A percentile compares a stretch with the other conserved stretches of the same genome.
phyloP scores from a whole-genome alignment of 2,797 vertebrate species.

The Lindbergichthys nudifrons region DNA sequence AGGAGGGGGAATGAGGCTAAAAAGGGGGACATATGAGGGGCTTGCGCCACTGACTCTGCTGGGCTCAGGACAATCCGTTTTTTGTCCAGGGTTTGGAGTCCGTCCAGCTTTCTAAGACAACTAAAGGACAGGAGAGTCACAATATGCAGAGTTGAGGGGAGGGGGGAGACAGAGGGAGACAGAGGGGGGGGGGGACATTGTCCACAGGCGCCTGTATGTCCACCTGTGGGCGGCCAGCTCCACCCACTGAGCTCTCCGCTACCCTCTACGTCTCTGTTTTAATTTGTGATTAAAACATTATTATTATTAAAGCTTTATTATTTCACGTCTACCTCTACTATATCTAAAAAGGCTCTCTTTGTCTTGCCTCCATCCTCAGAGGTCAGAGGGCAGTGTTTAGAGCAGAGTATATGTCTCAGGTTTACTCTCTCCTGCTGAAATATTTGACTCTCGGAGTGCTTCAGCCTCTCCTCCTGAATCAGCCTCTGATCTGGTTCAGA shows the following conservation, averaged over 20 bases:
- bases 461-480: constrained; percentile 13
- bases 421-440: background rate
- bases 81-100: constrained; percentile 6
- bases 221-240: too few relatives aligned
- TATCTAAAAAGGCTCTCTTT: background rate
- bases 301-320: too few relatives aligned
- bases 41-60: background rate
- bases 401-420: background rate
- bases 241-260: too few relatives aligned
- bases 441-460: background rate
- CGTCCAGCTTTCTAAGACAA: constrained; percentile 5
- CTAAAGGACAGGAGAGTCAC: background rate
- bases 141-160: too few relatives aligned
- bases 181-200: too few relatives aligned
- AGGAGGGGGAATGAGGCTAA: background rate
- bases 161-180: too few relatives aligned
- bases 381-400: background rate
- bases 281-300: too few relatives aligned
- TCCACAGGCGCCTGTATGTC: too few relatives aligned
- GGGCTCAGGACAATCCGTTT: background rate
- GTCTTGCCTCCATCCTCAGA: background rate
- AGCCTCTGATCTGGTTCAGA: constrained; percentile 23
- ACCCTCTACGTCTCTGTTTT: too few relatives aligned
- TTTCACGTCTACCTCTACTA: background rate
- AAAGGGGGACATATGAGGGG: background rate